A percentile compares a stretch with the other conserved stretches of the same genome.
Conservation (phyloP, 2,797 vertebrate species). For the Yasuhikotakia modesta region DNA sequence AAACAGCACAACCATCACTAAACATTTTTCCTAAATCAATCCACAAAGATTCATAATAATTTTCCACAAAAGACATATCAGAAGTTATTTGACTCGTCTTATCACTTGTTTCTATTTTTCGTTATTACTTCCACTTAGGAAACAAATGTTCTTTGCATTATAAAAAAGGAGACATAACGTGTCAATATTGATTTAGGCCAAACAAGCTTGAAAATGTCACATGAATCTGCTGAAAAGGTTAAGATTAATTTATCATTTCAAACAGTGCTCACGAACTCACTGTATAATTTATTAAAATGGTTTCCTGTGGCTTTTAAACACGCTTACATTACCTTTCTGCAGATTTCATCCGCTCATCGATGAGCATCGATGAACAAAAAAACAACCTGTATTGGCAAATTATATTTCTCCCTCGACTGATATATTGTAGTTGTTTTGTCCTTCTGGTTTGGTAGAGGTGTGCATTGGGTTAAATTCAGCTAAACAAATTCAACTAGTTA, state of each 20-base stretch:
- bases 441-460: neutral
- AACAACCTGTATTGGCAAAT: too few species aligned
- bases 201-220: slow-evolving; percentile 15
- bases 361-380: neutral
- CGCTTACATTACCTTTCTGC: neutral
- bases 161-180: neutral
- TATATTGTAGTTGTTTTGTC: too few species aligned
- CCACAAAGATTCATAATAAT: neutral
- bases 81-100: neutral
- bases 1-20: neutral
- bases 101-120: neutral
- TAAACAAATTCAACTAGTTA: too few species aligned
- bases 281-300: slow-evolving; percentile 45
- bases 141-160: neutral
- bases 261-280: slow-evolving; percentile 1
- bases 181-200: neutral
- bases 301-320: slow-evolving; percentile 19
- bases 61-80: neutral
- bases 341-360: slow-evolving; percentile 8
- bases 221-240: slow-evolving; percentile 7
- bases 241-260: slow-evolving; percentile 27
- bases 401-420: too few species aligned
- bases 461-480: too few species aligned
- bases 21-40: neutral
- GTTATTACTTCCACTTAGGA: neutral